Base-by-base conservation (phyloP, 92 coral and sea anemone genomes). In the Isaurus tuberculatus region DNA sequence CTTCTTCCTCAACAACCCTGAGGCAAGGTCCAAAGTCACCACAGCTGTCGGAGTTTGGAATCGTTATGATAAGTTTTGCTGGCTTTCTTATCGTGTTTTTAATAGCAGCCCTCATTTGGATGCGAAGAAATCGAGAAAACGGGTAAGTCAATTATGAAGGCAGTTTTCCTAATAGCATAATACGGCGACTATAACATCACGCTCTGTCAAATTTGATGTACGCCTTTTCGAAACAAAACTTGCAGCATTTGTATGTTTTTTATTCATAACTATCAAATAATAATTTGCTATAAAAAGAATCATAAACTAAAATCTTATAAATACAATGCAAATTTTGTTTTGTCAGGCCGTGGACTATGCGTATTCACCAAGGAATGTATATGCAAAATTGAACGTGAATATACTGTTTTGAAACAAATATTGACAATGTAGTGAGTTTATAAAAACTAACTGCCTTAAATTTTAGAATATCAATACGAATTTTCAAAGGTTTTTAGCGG, bases 311-410 rank as follows among this genome's bases (percentile, higher is more conserved):
- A 13, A 20, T 11, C 9, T 31, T 19, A 29, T 13, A 32, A 19
- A 14, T 7, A 10, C 10, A 8, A 22, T 3, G 68, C n/a, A 15
- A 40, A 7, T 40, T 40, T 8, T 51, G 26, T 2, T 58, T 51
- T 36, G 20, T 34, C 43, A 17, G 34, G 25, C 17, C 40, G 11
- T 2, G 10, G 16, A 51, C n/a, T 14, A 8, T 77, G 68, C 82
- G 2, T 60, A 65, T 58, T 58, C 70, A 77, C 82, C 46, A 11
- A 77, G 82, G 82, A 77, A 77, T 77, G 82, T 77, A n/a, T n/a
- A 58, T 77, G 46, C 69, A 57, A 77, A 77, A 55, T 20, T 20
- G 30, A 30, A 42, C 46, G 25, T 20, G 20, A n/a, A 33, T 32
- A 58, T 58, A 23, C 22, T 60, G 32, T 58, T 31, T 32, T 33